Evolutionary conservation across 2,797 vertebrate genomes (phyloP), one percentile per base, ranked within the genome.

Genomic region (Crenuchus spilurus): DNA sequence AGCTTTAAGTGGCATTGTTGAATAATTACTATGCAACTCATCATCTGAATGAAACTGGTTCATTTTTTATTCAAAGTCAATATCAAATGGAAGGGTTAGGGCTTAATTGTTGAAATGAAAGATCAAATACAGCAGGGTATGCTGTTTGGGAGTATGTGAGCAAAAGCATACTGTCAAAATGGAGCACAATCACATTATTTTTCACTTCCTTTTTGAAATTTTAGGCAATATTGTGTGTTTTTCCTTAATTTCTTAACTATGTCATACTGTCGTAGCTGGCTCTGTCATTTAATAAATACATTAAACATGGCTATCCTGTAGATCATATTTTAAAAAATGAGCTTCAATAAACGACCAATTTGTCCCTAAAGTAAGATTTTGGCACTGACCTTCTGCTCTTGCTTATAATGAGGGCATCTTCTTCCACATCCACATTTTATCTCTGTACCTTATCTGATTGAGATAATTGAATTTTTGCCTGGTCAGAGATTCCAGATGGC

Each of bases 161-260:
- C 70, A 70, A 26, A 57, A 77, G 55, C 75, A 78, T 67, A 76
- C 62, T 70, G 63, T 80, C 81, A 78, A 83, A 78, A 85, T 82
- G 81, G 76, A 82, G 71, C 80, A 75, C 72, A 81, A 80, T 82
- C 71, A 79, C 68, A 80, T 84, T 74, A 85, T 44, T 42, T 77
- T 71, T 72, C 63, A 55, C 77, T 72, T 14, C 74, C 68, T 44
- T 33, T 72, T 30, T 37, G 46, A 49, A 52, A 39, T 55, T 54
- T 49, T 54, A n/a, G 5, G 11, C 16, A 6, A 52, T 14, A 14
- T 51, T 9, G 46, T 54, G 35, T 54, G n/a, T n/a, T n/a, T n/a
- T n/a, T n/a, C n/a, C n/a, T n/a, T n/a, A n/a, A n/a, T 35, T 7
- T 67, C 33, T 33, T 7, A 37, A n/a, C 39, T 26, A 18, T 49